A percentile compares a stretch with the other conserved stretches of the same genome.
Conservation (phyloP, 2,888 invertebrate species). For the Petrolisthes manimaculis region DNA sequence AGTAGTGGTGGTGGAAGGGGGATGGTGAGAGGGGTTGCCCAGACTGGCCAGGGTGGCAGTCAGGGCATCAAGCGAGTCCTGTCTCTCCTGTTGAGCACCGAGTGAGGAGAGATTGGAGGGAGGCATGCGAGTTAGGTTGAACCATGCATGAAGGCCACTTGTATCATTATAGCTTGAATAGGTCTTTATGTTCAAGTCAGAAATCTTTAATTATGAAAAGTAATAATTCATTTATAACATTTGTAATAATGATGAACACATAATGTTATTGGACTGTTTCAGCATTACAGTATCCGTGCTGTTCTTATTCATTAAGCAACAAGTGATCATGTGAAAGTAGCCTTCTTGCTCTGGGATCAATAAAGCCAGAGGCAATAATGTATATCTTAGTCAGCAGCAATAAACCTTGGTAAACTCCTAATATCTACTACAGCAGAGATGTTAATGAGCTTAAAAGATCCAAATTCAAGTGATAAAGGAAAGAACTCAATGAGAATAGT, state of each 20-base stretch:
- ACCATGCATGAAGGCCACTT: conserved; percentile 38
- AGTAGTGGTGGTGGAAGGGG: conserved; percentile 49
- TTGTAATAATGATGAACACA: too few species aligned
- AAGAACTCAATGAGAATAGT: not conserved
- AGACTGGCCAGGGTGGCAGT: conserved; percentile 59
- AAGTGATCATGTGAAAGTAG: not conserved
- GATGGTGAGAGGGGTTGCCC: conserved; percentile 58
- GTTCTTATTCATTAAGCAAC: too few species aligned
- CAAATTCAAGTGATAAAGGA: not conserved
- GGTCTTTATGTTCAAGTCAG: not conserved
- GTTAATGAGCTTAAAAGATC: conserved; percentile 37
- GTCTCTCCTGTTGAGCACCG: conserved; percentile 54
- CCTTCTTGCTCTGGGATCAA: conserved; percentile 21
- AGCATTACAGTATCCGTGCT: too few species aligned
- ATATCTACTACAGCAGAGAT: conserved; percentile 13
- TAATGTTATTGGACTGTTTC: too few species aligned
- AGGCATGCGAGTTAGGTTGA: conserved; percentile 8
- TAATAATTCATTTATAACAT: too few species aligned
- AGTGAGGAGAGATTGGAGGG: not conserved
- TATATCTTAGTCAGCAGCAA: conserved; percentile 23
- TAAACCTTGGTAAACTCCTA: conserved; percentile 7
- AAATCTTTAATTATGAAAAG: not conserved
- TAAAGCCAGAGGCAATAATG: conserved; percentile 3
- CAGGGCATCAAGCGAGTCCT: conserved; percentile 62
- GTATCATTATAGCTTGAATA: not conserved